Evolutionary conservation across 2,113 vertebrate species (phyloP), one percentile per base, ranked within the genome.

Genomic region (Tapirus terrestris): DNA sequence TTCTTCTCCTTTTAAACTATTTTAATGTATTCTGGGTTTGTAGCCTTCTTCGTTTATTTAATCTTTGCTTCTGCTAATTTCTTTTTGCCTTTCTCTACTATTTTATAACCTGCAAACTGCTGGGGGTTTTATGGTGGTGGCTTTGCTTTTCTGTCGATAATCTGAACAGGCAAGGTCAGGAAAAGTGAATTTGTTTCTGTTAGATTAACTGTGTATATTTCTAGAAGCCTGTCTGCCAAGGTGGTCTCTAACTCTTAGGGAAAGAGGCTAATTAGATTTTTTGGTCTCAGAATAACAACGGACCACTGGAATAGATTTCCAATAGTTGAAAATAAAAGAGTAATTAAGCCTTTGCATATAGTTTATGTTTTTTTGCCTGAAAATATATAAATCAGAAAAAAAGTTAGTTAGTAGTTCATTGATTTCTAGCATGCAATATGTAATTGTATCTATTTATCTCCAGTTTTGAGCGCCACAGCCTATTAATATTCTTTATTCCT

Each of bases 71-170:
- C 53, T 72, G 13, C 70, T 70, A 12, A 25, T 70, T 85, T 84
- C 72, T 63, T 89, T 76, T 48, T 14, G 67, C 29, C 81, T 89
- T 76, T 48, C 14, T 76, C 29, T 20, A 21, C 81, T 72, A 3
- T 61, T 88, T 72, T 70, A 94, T 91, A 39, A 68, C 17, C 82
- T 91, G 43, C 56, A 48, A 88, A n/a, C 27, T 45, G 21, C 17
- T 79, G 36, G 61, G 53, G 56, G 33, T 72, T 60, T 45, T 80
- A 11, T 14, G 36, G 61, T 63, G 10, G 58, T 29, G 31, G 6
- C 39, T 89, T 95, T 86, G 51, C 67, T 82, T 97, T 93, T 95
- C 61, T 70, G 5, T 60, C 36, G 43, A 67, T 73, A 73, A 60
- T 31, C 29, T 25, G 17, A 94, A 70, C 43, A 58, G 73, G 12